phyloP scores from a whole-genome alignment of 2,888 invertebrate species.

The Achlya flavicornis region DNA sequence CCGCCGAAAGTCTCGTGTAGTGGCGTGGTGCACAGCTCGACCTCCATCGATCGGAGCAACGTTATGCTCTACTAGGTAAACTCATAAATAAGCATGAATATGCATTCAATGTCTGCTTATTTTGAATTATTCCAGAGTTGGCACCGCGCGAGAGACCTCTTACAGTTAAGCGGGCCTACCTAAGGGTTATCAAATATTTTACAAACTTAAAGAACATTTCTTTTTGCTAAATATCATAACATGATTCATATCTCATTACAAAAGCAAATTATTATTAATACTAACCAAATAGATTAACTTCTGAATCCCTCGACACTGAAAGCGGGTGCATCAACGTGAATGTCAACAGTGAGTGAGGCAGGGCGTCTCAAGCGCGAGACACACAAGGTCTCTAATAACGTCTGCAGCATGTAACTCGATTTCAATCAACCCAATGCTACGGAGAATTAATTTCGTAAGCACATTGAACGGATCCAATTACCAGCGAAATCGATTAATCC shows the following conservation, averaged over 20 bases:
- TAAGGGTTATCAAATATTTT: no score
- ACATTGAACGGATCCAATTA: conserved; percentile 34
- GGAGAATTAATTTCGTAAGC: conserved; percentile 32
- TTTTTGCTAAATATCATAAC: no score
- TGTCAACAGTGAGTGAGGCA: not conserved
- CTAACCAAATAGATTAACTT: not conserved
- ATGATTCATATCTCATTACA: no score
- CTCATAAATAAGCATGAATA: not conserved
- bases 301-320: not conserved
- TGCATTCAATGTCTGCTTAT: not conserved
- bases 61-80: not conserved
- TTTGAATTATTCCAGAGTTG: not conserved
- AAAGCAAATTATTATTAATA: not conserved
- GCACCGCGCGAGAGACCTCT: no score
- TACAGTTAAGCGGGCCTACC: no score
- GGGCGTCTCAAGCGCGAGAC: not conserved
- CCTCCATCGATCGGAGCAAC: not conserved
- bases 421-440: conserved; percentile 24
- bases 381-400: not conserved
- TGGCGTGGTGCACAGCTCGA: not conserved
- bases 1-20: not conserved
- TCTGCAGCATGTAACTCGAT: conserved; percentile 15
- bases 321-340: not conserved
- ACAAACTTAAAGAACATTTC: no score
- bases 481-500: conserved; percentile 28